Base-by-base conservation (phyloP, 2,797 vertebrate genomes). In the Tenualosa thibaudeaui region DNA sequence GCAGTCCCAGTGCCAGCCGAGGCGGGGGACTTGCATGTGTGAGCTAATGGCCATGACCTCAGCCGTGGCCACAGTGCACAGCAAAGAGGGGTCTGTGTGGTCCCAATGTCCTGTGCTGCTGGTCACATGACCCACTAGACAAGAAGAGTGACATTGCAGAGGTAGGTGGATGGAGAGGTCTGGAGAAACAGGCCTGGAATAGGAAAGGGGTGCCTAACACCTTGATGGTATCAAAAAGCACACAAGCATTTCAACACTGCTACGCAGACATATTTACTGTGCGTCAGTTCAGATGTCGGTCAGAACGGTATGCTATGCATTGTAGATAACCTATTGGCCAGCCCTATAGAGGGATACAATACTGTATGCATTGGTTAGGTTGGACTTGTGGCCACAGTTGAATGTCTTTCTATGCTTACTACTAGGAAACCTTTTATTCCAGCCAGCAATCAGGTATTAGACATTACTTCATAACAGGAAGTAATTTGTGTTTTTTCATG, bases 21-120 rank as follows among this genome's bases (percentile, higher is more conserved):
- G 40, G 37, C 37, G 43, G 40, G 71, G 71, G 26, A 4, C 37
- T 78, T 78, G 37, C 71, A 3, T 56, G 37, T 78, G 71, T 78
- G 71, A 46, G 22, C 71, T 78, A 78, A 78, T 46, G 71, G 8
- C 2, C 19, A 78, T 78, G 71, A 78, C 40, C 37, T 78, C 71
- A 78, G 71, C 17, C 6, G 37, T 78, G 71, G 40, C 40, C 71
- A 78, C 40, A 78, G n/a, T 78, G 17, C 40, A 19, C 40, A 46
- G 71, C 22, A 6, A 43, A 46, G 19, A 19, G 68, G 17, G 19
- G 6, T 17, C 13, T 40, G 5, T 78, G 71, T 78, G 37, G 26
- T 17, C 10, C 31, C 10, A 31, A 26, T 71, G 65, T 71, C 58
- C n/a, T 62, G 22, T 62, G 2, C 58, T 24, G 58, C 58, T 7